Evolutionary conservation across 92 coral and sea anemone genomes (phyloP), one percentile per base, ranked within the genome.

Genomic region (Pocillopora meandrina): DNA sequence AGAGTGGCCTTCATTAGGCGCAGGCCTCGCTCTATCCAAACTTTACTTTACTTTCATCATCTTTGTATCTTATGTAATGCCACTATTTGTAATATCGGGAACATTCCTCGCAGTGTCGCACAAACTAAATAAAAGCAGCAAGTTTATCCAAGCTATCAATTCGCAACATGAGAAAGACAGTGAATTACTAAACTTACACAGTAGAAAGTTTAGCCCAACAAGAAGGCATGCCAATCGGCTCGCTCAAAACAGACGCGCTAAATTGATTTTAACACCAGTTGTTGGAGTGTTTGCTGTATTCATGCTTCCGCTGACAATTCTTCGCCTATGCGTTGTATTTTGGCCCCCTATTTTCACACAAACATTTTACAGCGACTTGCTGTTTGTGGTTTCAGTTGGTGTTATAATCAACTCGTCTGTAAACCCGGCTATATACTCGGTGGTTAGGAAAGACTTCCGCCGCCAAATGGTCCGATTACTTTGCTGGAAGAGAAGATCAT

Each of bases 341-440:
- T 70, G 74, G 74, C 74, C 74, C 4, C 56, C 74, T 5, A 70
- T 70, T 36, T 4, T 52, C 55, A 6, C 2, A 20, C 74, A 70
- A 35, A 70, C 21, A 36, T 70, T 34, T 70, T 70, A 70, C 56
- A 70, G 33, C 23, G 19, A 70, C 74, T 36, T 70, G 56, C 42
- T 70, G 15, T 70, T 15, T 42, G 56, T 17, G 20, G 74, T 70
- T 55, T 15, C 42, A 70, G 20, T 70, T 70, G 35, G 56, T 4
- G 12, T 55, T 35, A 70, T 70, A 34, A 70, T 70, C 35, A 70
- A 70, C 55, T 70, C 74, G 14, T 70, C 74, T 5, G 74, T 52
- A 6, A 70, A 70, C 56, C 74, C 74, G 10, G 20, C 33, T 0
- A 70, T 70, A 17, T 70, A 70, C 16, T 70, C 74, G 14, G 9